Evolutionary conservation across 2,797 vertebrate species (phyloP).

Genomic region (Gymnodraco acuticeps): DNA sequence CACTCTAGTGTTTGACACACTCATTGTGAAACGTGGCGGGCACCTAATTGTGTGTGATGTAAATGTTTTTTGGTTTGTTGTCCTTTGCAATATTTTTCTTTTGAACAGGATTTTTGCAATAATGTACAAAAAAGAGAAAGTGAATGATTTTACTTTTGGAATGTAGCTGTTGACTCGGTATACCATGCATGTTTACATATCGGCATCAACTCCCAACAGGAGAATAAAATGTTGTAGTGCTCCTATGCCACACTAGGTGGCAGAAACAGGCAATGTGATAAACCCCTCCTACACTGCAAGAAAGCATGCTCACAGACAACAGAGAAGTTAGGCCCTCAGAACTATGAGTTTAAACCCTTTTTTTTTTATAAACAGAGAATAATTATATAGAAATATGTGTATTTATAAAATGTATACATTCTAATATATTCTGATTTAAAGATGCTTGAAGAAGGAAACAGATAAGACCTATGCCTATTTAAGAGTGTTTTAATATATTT

Average conservation of each 20-base stretch:
- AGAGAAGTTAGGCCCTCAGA: conserved; percentile 45
- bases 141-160: conserved; percentile 78
- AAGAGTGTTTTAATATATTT: conserved; percentile 75
- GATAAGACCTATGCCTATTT: conserved; percentile 61
- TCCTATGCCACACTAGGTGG: conserved; percentile 84
- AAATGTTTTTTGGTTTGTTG: conserved; percentile 53
- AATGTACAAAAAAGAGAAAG: conserved; percentile 61
- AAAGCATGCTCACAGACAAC: conserved; percentile 69
- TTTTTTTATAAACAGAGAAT: conserved; percentile 49
- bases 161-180: conserved; percentile 80
- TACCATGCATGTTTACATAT: conserved; percentile 83
- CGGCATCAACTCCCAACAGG: conserved; percentile 70
- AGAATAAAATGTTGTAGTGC: conserved; percentile 78
- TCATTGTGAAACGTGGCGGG: conserved; percentile 58
- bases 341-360: conserved; percentile 47
- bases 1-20: conserved; percentile 70
- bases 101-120: conserved; percentile 70
- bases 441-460: conserved; percentile 64
- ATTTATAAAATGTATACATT: conserved; percentile 78
- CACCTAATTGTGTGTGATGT: conserved; percentile 65
- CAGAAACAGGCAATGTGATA: conserved; percentile 76
- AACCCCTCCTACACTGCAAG: conserved; percentile 52
- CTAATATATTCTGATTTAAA: conserved; percentile 78
- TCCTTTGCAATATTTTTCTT: conserved; percentile 58
- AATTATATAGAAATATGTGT: conserved; percentile 73